A percentile compares a stretch with the other conserved stretches of the same genome.
phyloP scores from a whole-genome alignment of 2,113 vertebrate species.

The Pterocles gutturalis region DNA sequence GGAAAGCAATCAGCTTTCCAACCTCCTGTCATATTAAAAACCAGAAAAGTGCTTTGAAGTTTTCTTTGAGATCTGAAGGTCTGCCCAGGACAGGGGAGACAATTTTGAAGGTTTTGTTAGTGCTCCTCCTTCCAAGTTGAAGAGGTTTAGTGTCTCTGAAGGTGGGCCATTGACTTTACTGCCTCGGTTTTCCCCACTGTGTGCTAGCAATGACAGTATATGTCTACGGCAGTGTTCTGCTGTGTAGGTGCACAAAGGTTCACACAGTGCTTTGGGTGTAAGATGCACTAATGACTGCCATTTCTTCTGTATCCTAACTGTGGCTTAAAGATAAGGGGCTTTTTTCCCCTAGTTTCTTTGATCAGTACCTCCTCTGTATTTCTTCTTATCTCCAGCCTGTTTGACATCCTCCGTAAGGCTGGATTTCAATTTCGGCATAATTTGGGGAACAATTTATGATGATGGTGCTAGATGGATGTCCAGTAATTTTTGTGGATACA shows the following conservation, averaged over 20 bases:
- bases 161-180: neutral
- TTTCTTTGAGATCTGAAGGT: neutral
- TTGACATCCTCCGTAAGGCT: neutral
- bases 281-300: neutral
- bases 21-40: neutral
- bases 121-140: neutral
- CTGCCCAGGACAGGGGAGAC: neutral
- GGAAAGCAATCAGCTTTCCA: neutral
- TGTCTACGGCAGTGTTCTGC: neutral
- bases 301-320: neutral
- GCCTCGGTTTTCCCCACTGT: neutral
- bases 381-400: neutral
- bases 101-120: neutral
- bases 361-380: neutral
- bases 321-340: neutral
- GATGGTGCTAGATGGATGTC: neutral
- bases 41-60: neutral
- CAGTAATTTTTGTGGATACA: neutral
- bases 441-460: neutral
- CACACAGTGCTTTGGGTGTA: neutral
- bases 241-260: neutral
- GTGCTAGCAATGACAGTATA: neutral
- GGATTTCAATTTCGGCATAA: neutral
- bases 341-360: neutral
- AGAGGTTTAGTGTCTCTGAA: neutral